Evolutionary conservation across 2,888 invertebrate genomes (phyloP).

Genomic region (Thecophora atra): DNA sequence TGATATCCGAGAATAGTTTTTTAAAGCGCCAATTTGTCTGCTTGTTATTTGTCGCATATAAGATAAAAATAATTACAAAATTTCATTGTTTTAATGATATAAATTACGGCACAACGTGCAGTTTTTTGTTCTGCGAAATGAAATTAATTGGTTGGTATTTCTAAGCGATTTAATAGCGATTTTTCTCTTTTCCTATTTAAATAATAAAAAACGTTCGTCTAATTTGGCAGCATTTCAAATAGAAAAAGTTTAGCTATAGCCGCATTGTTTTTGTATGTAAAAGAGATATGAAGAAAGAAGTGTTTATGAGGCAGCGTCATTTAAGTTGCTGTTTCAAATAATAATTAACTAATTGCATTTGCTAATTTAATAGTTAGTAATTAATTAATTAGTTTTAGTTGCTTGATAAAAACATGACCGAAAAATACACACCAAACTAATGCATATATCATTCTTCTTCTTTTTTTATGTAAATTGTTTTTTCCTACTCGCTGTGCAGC

Average conservation of each 20-base stretch:
- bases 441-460: slow-evolving; percentile 35
- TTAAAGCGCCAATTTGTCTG: no score
- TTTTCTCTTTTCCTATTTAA: no score
- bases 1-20: no score
- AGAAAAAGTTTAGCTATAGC: not conserved
- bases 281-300: not conserved
- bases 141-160: no score
- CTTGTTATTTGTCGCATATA: no score
- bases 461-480: slow-evolving; percentile 44
- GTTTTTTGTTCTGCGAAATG: no score
- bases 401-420: slow-evolving; percentile 5
- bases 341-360: slow-evolving; percentile 2
- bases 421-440: slow-evolving; percentile 16
- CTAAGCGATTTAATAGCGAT: no score
- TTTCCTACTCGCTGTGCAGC: slow-evolving; percentile 55
- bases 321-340: not conserved
- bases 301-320: not conserved
- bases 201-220: not conserved
- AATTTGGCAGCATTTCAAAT: slow-evolving; percentile 11
- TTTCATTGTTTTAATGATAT: no score
- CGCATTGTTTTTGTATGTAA: not conserved
- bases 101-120: no score
- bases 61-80: no score
- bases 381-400: slow-evolving; percentile 21
- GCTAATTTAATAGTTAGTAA: not conserved